These are phyloP conservation scores for Cryptocephalus primarius DNA, from an alignment of 2,888 invertebrate genomes.

Conservation along the genomic window DNA sequence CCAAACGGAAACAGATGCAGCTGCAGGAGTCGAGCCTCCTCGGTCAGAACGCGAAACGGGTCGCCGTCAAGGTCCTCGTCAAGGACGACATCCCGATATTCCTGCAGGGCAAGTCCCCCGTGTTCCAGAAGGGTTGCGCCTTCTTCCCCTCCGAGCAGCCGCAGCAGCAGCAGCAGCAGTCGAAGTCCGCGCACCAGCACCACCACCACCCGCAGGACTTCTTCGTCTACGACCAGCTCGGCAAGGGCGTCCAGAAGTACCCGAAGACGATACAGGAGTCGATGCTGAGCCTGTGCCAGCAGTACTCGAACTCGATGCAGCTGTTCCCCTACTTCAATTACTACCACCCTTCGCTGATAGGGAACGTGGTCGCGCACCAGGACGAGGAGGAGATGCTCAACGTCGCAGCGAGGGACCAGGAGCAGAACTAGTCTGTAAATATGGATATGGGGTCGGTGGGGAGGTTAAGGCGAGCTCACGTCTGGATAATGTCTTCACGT, in stretches of 20 bases:
- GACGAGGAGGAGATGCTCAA: conserved; percentile 21
- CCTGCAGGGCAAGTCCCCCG: conserved; percentile 26
- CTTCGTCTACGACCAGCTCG: conserved; percentile 33
- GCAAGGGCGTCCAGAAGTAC: conserved; percentile 29
- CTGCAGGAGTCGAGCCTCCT: conserved; percentile 59
- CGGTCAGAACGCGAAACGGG: conserved; percentile 64
- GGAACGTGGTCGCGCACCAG: conserved; percentile 20
- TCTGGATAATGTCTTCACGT: background rate
- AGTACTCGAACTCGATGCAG: conserved; percentile 34
- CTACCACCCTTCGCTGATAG: conserved; percentile 31
- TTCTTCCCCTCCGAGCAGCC: conserved; percentile 24
- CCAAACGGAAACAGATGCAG: conserved; percentile 85
- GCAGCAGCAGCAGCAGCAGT: conserved; percentile 19
- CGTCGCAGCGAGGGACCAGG: conserved; percentile 16
- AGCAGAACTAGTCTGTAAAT: conserved; percentile 19
- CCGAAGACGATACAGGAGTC: conserved; percentile 34
- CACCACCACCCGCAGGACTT: conserved; percentile 24
- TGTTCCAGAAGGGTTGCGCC: conserved; percentile 20
- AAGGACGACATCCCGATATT: conserved; percentile 63
- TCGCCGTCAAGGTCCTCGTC: conserved; percentile 85
- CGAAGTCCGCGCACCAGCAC: conserved; percentile 16
- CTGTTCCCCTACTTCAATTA: conserved; percentile 38
- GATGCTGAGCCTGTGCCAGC: conserved; percentile 36
- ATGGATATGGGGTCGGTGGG: background rate
- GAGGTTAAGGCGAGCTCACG: background rate